phyloP scores from a whole-genome alignment of 2,888 invertebrate species.

The Ypsolopha sequella region DNA sequence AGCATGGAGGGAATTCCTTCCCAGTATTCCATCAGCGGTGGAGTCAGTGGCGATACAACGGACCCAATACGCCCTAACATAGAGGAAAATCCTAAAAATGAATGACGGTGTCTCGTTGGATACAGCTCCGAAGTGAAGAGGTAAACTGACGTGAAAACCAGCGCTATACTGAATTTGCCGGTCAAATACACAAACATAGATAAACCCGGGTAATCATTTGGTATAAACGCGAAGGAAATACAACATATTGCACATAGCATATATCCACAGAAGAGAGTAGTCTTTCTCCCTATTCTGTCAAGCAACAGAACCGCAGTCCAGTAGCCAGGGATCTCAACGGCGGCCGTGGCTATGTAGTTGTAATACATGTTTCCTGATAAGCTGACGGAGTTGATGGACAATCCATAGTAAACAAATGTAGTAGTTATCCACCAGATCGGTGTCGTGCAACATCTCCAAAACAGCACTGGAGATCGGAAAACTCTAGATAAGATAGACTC shows the following conservation, averaged over 20 bases:
- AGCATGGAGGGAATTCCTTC: slow-evolving; percentile 49
- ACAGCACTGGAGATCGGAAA: slow-evolving; percentile 62
- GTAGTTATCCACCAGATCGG: slow-evolving; percentile 85
- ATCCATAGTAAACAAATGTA: slow-evolving; percentile 83
- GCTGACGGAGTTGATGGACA: slow-evolving; percentile 81
- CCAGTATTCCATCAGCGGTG: slow-evolving; percentile 69
- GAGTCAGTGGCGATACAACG: slow-evolving; percentile 77
- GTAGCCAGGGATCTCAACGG: slow-evolving; percentile 81
- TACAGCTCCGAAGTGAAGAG: slow-evolving; percentile 80
- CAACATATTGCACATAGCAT: slow-evolving; percentile 62
- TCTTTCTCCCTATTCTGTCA: slow-evolving; percentile 70
- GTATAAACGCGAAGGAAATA: slow-evolving; percentile 61
- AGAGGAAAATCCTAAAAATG: slow-evolving; percentile 76
- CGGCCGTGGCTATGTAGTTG: slow-evolving; percentile 76
- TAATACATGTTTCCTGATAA: slow-evolving; percentile 81
- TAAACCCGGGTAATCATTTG: slow-evolving; percentile 32
- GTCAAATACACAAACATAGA: slow-evolving; percentile 63
- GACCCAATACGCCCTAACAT: slow-evolving; percentile 80
- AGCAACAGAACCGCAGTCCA: slow-evolving; percentile 73
- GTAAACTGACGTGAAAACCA: slow-evolving; percentile 75
- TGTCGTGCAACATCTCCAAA: slow-evolving; percentile 74
- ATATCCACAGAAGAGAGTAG: slow-evolving; percentile 44
- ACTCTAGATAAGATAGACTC: slow-evolving; percentile 44
- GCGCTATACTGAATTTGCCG: slow-evolving; percentile 75
- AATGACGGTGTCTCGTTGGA: slow-evolving; percentile 77